Conservation (phyloP, 2,888 invertebrate species). For the Hyles lineata region DNA sequence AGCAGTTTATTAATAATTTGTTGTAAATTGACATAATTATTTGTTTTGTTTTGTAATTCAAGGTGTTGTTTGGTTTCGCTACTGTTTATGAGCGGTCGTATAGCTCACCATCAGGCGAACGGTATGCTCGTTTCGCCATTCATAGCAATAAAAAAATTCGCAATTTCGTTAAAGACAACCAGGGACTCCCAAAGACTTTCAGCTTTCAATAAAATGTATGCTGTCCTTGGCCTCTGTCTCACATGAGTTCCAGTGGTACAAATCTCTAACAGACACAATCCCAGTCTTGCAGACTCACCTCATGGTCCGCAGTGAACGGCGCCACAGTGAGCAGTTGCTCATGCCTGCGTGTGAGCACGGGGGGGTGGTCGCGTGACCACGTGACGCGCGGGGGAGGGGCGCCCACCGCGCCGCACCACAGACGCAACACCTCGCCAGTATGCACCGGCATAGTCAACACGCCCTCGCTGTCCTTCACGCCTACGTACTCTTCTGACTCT, state of each 20-base stretch:
- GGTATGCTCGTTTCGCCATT: no score
- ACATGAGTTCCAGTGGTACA: background rate
- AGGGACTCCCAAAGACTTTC: no score
- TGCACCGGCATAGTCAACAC: slow-evolving; percentile 65
- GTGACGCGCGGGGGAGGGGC: slow-evolving; percentile 85
- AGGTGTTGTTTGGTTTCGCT: no score
- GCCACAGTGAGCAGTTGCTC: slow-evolving; percentile 71
- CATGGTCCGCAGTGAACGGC: slow-evolving; percentile 67
- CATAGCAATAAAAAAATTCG: no score
- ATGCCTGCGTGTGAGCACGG: slow-evolving; percentile 70
- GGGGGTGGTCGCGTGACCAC: slow-evolving; percentile 83
- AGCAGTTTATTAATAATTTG: no score
- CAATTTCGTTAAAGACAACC: no score
- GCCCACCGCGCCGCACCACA: slow-evolving; percentile 88
- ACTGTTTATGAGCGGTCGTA: no score
- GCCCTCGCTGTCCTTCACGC: slow-evolving; percentile 63
- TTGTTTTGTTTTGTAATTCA: no score
- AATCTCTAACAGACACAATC: background rate
- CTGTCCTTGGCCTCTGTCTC: no score
- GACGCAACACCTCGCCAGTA: slow-evolving; percentile 71
- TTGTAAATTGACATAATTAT: no score
- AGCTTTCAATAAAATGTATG: no score
- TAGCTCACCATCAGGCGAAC: no score
- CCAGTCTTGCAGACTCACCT: slow-evolving; percentile 54
- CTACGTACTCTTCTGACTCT: slow-evolving; percentile 74